These are phyloP conservation scores for Papilio xuthus DNA, from an alignment of 1,140 invertebrate genomes.

Conservation along the genomic window DNA sequence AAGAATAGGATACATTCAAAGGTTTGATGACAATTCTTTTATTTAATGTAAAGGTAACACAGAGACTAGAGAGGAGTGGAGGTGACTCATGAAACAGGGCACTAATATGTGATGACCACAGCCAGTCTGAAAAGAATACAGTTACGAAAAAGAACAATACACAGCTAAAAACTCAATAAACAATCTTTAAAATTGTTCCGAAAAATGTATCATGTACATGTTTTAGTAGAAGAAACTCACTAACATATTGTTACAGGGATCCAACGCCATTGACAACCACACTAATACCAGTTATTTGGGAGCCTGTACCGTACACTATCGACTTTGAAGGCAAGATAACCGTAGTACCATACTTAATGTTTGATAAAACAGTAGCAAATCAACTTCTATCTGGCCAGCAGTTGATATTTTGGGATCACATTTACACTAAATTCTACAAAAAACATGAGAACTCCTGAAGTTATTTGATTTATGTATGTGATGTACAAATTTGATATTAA, in stretches of 20 bases:
- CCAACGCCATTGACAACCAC: slow-evolving; percentile 67
- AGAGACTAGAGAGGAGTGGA: too few relatives aligned
- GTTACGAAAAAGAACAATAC: too few relatives aligned
- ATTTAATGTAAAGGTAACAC: too few relatives aligned
- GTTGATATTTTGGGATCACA: slow-evolving; percentile 63
- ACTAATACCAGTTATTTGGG: slow-evolving; percentile 64
- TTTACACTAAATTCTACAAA: slow-evolving; percentile 67
- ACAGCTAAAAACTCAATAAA: too few relatives aligned
- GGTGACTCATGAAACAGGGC: too few relatives aligned
- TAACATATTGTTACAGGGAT: slow-evolving; percentile 59
- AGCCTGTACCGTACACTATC: slow-evolving; percentile 46
- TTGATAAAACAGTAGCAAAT: slow-evolving; percentile 46
- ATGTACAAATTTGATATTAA: background rate
- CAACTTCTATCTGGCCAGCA: slow-evolving; percentile 46
- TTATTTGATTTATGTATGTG: background rate
- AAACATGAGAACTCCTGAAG: background rate
- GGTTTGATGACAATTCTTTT: too few relatives aligned
- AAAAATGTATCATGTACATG: too few relatives aligned
- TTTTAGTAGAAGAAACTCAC: background rate
- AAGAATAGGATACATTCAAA: background rate
- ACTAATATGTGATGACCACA: too few relatives aligned
- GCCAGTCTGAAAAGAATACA: too few relatives aligned
- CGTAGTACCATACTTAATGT: slow-evolving; percentile 52
- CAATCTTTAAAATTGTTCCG: too few relatives aligned
- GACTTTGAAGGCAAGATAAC: slow-evolving; percentile 41